Conservation (phyloP, 2,888 invertebrate genomes). For the Eilema griseolum region DNA sequence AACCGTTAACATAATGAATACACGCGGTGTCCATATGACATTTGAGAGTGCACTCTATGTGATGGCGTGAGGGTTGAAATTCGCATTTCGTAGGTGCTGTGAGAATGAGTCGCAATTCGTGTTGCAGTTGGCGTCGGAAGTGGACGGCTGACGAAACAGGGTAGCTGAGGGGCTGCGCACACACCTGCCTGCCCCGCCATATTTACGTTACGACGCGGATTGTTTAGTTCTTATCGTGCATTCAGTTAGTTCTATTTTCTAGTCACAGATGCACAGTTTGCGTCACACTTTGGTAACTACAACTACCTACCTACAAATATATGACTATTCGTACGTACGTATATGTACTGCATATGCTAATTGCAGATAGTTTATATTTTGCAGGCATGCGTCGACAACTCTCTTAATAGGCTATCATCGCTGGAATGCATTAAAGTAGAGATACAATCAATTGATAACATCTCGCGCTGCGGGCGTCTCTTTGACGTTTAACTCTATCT, state of each 20-base stretch:
- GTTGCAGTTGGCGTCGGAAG: conserved; percentile 66
- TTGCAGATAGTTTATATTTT: conserved; percentile 24
- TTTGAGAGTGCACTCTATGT: conserved; percentile 52
- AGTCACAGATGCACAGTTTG: conserved; percentile 31
- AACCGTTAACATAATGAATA: conserved; percentile 67
- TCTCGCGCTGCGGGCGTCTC: conserved; percentile 25
- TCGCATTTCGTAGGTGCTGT: conserved; percentile 27
- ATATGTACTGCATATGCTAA: conserved; percentile 22
- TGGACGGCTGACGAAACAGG: conserved; percentile 50
- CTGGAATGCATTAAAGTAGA: conserved; percentile 28
- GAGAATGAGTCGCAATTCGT: conserved; percentile 58
- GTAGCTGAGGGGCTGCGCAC: conserved; percentile 64
- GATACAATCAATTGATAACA: conserved; percentile 34
- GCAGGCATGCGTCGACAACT: conserved; percentile 20
- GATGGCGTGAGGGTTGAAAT: conserved; percentile 35
- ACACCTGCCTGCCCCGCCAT: conserved; percentile 75
- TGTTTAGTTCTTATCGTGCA: conserved; percentile 40
- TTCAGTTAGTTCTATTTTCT: conserved; percentile 33
- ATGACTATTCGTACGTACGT: conserved; percentile 16
- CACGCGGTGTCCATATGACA: conserved; percentile 54
- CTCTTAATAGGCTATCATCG: conserved; percentile 33
- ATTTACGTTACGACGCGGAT: conserved; percentile 54
- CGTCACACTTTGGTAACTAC: conserved; percentile 28
- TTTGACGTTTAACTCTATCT: conserved; percentile 19
- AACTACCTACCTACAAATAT: conserved; percentile 16